Evolutionary conservation across 2,888 invertebrate species (phyloP), one percentile per base, ranked within the genome.

Genomic region (Campoletis raptor): DNA sequence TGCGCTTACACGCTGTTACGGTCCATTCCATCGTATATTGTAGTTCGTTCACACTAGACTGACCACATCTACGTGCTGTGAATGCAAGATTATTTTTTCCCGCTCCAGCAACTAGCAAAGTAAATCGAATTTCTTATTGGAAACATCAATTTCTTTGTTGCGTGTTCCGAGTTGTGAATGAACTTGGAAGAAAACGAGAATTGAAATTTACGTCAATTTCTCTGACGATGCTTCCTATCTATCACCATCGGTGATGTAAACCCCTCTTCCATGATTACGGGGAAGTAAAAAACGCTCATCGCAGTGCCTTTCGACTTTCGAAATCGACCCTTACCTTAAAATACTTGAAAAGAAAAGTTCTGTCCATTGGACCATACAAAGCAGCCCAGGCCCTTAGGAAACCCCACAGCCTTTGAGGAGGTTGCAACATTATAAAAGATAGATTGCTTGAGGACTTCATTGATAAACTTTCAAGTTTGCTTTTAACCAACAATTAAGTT

Each of bases 61-160:
- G 85, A 79, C 82, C 82, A 52, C 79, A 57, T 54, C 73, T 79
- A 85, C 85, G 85, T 82, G 85, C 73, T 36, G 67, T 48, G 81
- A 79, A 79, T 85, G 61, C 40, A 70, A 52, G 69, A 79, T 79
- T 81, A 36, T 70, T 66, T 76, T 77, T 12, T 42, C 40, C 66
- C 70, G n/a, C 30, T 12, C 61, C 37, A 67, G 52, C 15, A 52
- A 52, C 74, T 61, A 54, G 64, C 18, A 64, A 79, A 69, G 73
- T 82, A 81, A 81, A 85, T 82, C 79, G 69, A 79, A 78, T 78
- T 78, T 81, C 77, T 72, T 81, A 85, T 81, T 66, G 81, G 61
- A 72, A 69, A 85, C 70, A 85, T 85, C 70, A 76, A 85, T 85
- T 70, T 85, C 74, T 85, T 42, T 36, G 76, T 69, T 70, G 52